Evolutionary conservation across 2,888 invertebrate species (phyloP), one percentile per base, ranked within the genome.

Genomic region (Actias luna): DNA sequence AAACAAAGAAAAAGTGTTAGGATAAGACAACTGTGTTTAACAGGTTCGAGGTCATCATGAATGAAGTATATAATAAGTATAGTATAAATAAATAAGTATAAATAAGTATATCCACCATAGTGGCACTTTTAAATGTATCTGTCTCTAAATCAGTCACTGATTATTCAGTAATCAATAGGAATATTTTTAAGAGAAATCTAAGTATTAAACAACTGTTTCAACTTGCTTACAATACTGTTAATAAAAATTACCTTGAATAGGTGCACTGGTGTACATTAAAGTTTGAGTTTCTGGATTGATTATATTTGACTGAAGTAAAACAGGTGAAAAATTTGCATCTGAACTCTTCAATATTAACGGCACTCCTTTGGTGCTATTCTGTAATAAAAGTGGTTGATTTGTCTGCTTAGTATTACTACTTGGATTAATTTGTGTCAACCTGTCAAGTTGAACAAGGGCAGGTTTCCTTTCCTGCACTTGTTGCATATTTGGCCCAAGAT

Each of bases 261-360:
- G 89, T 46, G 90, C 87, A 79, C 79, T 90, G 2, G 93, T 89
- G 64, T 93, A 93, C 88, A 93, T 86, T 59, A 93, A 74, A n/a
- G 93, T 92, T 71, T 87, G 92, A 29, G 87, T 82, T 61, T 88
- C 93, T 14, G 93, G 80, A 75, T 92, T 93, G 14, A 94, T 87
- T 64, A 95, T 84, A 84, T 94, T 95, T 3, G 95, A 93, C 79
- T 95, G 95, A 60, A 96, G 85, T 60, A 96, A 92, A 50, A 96
- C 93, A 73, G 95, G 94, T 59, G 92, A 88, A 67, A 92, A 90
- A 69, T 82, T 91, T n/a, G 87, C 70, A 82, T 93, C 93, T 31
- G 85, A 72, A 18, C 79, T 89, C 78, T 92, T 92, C 46, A 93
- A 68, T 62, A 92, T 84, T 36, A 93, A 76, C 10, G 93, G 92